These are phyloP conservation scores for Salmo trutta DNA, from an alignment of 2,797 vertebrate species.

Conservation along the genomic window DNA sequence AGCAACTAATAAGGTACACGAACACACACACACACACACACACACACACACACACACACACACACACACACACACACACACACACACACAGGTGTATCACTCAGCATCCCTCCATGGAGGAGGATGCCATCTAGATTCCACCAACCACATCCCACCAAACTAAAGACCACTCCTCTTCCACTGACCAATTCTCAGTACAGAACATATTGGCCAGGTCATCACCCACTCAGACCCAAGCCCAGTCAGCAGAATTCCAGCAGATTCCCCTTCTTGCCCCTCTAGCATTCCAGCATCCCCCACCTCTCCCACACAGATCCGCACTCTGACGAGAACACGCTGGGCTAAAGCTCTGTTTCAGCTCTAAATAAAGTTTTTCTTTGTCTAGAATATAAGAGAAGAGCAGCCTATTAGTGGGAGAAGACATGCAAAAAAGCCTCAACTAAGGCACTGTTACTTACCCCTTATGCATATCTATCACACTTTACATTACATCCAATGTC, in stretches of 20 bases:
- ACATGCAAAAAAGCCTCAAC: not conserved
- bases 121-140: not conserved
- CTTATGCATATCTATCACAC: not conserved
- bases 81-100: not conserved
- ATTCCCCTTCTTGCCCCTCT: slow-evolving; percentile 14
- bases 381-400: not conserved
- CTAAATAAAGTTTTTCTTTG: not conserved
- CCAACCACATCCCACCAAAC: not conserved
- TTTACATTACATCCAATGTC: not conserved
- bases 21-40: not conserved
- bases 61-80: not conserved
- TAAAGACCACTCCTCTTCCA: too few relatives aligned
- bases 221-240: slow-evolving; percentile 4
- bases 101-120: not conserved
- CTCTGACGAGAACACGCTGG: not conserved
- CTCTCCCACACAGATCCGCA: not conserved
- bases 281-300: slow-evolving; percentile 12
- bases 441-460: not conserved
- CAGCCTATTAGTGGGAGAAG: not conserved
- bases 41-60: not conserved
- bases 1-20: too few relatives aligned
- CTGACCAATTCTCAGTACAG: not conserved
- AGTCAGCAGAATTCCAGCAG: slow-evolving; percentile 34
- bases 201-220: not conserved
- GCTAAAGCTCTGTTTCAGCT: not conserved